Conservation (phyloP, 2,888 invertebrate species). For the Dolichomitus sp. region DNA sequence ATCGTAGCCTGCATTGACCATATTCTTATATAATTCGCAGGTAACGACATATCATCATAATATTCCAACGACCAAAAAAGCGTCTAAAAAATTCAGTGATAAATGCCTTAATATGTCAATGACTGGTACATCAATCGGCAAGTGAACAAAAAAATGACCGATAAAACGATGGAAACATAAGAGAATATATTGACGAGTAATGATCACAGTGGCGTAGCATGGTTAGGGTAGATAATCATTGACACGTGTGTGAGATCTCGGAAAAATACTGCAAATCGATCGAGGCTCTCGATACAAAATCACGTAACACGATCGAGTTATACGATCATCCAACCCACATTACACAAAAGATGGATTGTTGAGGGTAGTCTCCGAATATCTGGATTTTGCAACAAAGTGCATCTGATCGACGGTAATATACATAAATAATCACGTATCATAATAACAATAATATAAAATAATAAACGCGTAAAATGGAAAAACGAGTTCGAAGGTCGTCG, state of each 20-base stretch:
- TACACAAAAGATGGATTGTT: constrained; percentile 8
- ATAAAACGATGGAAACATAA: constrained; percentile 4
- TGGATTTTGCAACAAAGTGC: constrained; percentile 5
- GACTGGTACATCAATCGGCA: not conserved
- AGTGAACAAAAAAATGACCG: not conserved
- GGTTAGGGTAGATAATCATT: constrained; percentile 7
- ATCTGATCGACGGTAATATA: not conserved
- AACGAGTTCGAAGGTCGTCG: constrained; percentile 20
- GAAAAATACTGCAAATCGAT: constrained; percentile 25
- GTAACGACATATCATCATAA: not conserved
- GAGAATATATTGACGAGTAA: constrained; percentile 3
- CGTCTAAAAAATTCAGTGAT: not conserved
- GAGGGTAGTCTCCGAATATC: not conserved
- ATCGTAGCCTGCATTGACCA: too few species aligned
- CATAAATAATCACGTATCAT: not conserved
- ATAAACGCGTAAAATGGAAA: constrained; percentile 4
- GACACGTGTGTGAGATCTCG: not conserved
- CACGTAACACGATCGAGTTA: constrained; percentile 37
- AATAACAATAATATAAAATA: not conserved
- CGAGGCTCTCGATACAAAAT: constrained; percentile 18
- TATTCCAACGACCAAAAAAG: not conserved
- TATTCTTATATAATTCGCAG: too few species aligned
- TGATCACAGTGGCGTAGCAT: not conserved
- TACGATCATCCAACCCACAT: not conserved
- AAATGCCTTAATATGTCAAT: not conserved